A percentile compares a stretch with the other conserved stretches of the same genome.
Conservation (phyloP, 2,797 vertebrate genomes). For the Anas flavirostris region DNA sequence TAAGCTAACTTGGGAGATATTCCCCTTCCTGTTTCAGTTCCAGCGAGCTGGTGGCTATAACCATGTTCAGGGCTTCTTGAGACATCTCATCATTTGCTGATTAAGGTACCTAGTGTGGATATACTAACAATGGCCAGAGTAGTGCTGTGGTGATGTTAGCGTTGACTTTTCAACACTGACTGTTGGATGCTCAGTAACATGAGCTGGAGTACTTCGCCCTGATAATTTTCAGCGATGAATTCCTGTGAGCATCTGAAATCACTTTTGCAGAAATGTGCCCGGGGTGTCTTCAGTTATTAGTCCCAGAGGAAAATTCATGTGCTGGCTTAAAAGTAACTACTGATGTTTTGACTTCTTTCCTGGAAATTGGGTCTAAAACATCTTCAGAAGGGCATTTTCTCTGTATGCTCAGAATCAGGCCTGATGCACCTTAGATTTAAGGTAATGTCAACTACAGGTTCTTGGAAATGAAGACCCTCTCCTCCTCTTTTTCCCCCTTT, state of each 20-base stretch:
- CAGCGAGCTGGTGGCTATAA: neutral
- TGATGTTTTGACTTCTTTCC: neutral
- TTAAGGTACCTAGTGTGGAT: neutral
- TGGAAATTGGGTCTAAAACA: neutral
- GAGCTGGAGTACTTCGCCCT: accelerated
- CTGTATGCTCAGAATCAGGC: neutral
- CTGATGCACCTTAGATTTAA: neutral
- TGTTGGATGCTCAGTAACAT: neutral
- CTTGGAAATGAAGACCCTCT: neutral
- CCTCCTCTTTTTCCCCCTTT: neutral
- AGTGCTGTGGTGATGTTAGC: neutral
- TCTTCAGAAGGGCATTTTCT: neutral
- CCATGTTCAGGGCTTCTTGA: neutral
- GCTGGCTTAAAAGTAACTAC: neutral
- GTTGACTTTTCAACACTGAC: neutral
- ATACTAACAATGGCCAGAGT: neutral
- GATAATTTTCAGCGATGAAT: neutral
- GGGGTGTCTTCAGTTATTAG: neutral
- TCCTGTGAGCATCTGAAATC: neutral
- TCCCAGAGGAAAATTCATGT: neutral
- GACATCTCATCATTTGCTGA: neutral
- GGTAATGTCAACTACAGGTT: neutral
- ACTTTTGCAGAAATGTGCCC: neutral
- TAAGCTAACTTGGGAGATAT: neutral
- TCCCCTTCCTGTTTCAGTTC: neutral